Conservation (phyloP, 2,888 invertebrate species). For the Watsonalla binaria region DNA sequence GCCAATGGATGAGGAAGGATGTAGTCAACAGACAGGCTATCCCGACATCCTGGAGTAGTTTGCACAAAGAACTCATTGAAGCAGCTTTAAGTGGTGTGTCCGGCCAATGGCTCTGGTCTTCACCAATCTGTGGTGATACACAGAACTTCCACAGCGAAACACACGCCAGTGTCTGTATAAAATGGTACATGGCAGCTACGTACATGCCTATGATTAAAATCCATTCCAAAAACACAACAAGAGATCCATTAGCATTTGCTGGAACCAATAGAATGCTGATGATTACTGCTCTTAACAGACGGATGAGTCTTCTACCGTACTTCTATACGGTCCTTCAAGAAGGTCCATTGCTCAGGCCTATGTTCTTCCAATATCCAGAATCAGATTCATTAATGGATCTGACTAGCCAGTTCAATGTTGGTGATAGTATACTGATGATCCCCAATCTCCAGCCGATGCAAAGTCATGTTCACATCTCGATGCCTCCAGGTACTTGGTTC, state of each 20-base stretch:
- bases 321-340: conserved; percentile 74
- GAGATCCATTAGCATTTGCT: conserved; percentile 68
- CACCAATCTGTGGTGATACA: conserved; percentile 79
- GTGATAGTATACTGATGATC: conserved; percentile 77
- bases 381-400: conserved; percentile 61
- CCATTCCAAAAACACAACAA: conserved; percentile 52
- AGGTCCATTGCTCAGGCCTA: conserved; percentile 79
- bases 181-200: conserved; percentile 84
- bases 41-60: conserved; percentile 77
- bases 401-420: conserved; percentile 80
- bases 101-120: conserved; percentile 69
- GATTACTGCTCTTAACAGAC: conserved; percentile 57
- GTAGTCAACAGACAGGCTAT: conserved; percentile 71
- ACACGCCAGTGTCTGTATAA: conserved; percentile 76
- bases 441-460: conserved; percentile 75
- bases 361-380: conserved; percentile 80
- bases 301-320: conserved; percentile 78
- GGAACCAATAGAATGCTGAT: conserved; percentile 60
- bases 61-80: conserved; percentile 69
- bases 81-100: conserved; percentile 72
- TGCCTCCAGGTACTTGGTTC: conserved; percentile 77
- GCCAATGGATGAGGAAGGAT: conserved; percentile 51
- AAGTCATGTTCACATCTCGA: conserved; percentile 64
- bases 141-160: conserved; percentile 46
- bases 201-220: conserved; percentile 80